A percentile compares a stretch with the other conserved stretches of the same genome.
These are phyloP conservation scores for Diplolepis rosae DNA, from an alignment of 2,888 invertebrate genomes.

Conservation along the genomic window DNA sequence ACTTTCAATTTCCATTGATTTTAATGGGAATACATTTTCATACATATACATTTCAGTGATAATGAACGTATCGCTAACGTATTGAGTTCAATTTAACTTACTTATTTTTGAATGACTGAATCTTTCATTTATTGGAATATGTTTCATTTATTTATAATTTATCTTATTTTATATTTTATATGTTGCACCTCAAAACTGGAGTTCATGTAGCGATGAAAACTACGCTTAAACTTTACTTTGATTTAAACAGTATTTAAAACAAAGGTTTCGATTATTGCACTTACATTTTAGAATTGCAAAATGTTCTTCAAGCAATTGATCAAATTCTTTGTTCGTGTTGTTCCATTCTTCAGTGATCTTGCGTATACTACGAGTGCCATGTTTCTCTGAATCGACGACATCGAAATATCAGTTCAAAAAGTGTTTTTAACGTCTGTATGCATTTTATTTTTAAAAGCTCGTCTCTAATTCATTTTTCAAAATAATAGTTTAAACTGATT, in stretches of 20 bases:
- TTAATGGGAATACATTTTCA: not conserved
- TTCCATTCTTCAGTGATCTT: not conserved
- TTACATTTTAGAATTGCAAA: not conserved
- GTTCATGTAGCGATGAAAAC: conserved; percentile 11
- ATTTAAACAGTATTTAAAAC: conserved; percentile 19
- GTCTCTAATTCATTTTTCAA: not conserved
- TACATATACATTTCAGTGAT: too few relatives aligned
- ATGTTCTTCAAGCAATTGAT: not conserved
- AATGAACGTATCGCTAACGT: not conserved
- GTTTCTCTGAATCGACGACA: not conserved
- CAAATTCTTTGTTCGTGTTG: not conserved
- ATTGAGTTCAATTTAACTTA: not conserved
- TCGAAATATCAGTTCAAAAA: conserved; percentile 3
- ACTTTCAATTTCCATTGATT: not conserved
- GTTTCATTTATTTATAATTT: not conserved
- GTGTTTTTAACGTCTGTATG: not conserved
- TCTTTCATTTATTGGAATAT: not conserved
- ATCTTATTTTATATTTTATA: not conserved
- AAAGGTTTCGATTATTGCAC: conserved; percentile 3
- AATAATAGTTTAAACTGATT: not conserved
- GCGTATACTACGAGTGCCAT: conserved; percentile 17
- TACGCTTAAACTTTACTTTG: not conserved
- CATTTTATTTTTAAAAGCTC: not conserved
- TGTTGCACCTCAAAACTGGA: not conserved
- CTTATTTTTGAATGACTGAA: conserved; percentile 7